Percentiles rank a stretch among this genome's conserved stretches.
Conservation (phyloP, 2,888 invertebrate species). For the Erpobdella octoculata region DNA sequence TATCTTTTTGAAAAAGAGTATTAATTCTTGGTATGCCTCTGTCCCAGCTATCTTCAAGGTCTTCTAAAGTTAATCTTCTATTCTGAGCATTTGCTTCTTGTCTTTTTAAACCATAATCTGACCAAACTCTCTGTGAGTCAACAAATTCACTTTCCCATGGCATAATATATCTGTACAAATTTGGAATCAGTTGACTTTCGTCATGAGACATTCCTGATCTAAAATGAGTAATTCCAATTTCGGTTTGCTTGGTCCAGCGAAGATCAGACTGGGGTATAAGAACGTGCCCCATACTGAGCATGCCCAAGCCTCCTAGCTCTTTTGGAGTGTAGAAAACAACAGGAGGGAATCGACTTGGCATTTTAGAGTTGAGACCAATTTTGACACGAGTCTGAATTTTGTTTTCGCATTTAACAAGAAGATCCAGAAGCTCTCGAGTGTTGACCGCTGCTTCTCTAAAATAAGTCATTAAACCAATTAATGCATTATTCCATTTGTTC, state of each 20-base stretch:
- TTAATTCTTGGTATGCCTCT: conserved; percentile 97
- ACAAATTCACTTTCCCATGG: conserved; percentile 99
- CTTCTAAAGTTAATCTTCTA: conserved; percentile 87
- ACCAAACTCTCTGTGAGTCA: conserved; percentile 98
- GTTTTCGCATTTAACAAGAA: conserved; percentile 97
- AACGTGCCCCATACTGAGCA: conserved; percentile 99
- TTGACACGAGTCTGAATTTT: conserved; percentile 99
- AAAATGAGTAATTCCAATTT: conserved; percentile 96
- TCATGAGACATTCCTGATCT: conserved; percentile 99
- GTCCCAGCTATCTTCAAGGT: conserved; percentile 98
- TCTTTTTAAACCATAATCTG: conserved; percentile 93
- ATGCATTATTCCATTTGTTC: conserved; percentile 99
- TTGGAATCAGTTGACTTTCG: conserved; percentile 97
- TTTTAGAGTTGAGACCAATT: conserved; percentile 98
- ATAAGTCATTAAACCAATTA: conserved; percentile 98
- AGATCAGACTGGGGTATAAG: conserved; percentile 77
- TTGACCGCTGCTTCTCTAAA: conserved; percentile 98
- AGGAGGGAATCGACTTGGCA: conserved; percentile 98
- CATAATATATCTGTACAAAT: conserved; percentile 89
- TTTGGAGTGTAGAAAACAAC: conserved; percentile 99
- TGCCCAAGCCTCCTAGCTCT: conserved; percentile 81
- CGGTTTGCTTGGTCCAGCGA: conserved; percentile 95
- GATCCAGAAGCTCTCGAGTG: conserved; percentile 90
- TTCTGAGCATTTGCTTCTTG: conserved; percentile 99
- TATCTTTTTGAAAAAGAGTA: conserved; percentile 96